Evolutionary conservation across 2,113 vertebrate species (phyloP), one percentile per base, ranked within the genome.

Genomic region (Albula glossodonta): DNA sequence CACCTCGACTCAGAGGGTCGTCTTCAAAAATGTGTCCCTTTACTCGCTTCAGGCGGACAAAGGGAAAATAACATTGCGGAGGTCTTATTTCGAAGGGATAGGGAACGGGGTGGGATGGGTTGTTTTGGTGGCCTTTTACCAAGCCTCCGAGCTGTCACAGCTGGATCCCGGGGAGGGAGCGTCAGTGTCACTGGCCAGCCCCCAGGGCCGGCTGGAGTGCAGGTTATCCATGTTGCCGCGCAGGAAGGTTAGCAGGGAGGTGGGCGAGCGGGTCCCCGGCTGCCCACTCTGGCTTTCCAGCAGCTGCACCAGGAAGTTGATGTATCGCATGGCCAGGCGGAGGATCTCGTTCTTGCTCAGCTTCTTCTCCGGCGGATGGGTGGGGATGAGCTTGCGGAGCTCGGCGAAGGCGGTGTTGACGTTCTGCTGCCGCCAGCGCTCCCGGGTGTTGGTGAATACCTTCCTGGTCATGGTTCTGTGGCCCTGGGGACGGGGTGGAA

Each of bases 281-380:
- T 95, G 95, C 12, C 96, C 95, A 84, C 93, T 90, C 95, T 95
- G 97, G 90, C 85, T 98, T 95, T 92, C 97, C 87, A 99, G 91
- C 87, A 99, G 94, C 91, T 96, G 96, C 93, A 98, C 96, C 11
- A 99, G 94, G 94, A 99, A 99, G 93, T 97, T 97, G 94, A 99
- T 99, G 83, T 99, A 99, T 89, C 96, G 97, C 98, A 99, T 99
- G 84, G 98, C 98, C 91, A 99, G 91, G 1, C 98, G 96, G 41
- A 99, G 96, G 0, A 99, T 99, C 93, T 99, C 98, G 0, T 99
- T 99, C 93, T 99, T 99, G 95, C 98, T 99, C 90, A 99, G 96
- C 85, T 99, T 99, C 93, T 99, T 99, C 92, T 99, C 98, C 0
- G 98, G 98, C 0, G 98, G 98, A 81, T 99, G 98, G 0, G 98